Conservation (phyloP, 2,113 vertebrate species). For the Grus americana region DNA sequence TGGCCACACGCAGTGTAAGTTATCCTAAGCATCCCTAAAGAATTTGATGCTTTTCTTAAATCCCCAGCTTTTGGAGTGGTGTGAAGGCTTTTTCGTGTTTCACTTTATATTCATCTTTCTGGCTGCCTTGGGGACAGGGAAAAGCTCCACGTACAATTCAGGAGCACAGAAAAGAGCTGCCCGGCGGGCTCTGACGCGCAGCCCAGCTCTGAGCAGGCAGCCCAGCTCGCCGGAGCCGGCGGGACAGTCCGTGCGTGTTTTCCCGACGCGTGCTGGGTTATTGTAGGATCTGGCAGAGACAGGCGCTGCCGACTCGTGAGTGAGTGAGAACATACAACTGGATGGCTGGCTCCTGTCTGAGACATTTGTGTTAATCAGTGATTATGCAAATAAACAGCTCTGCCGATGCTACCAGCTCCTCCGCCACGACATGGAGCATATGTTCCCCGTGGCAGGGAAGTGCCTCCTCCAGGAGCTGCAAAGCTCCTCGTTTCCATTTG, state of each 20-base stretch:
- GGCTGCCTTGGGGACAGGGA: not conserved
- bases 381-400: slow-evolving; percentile 38
- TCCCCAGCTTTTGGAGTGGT: not conserved
- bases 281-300: not conserved
- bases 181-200: not conserved
- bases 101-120: not conserved
- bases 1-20: accelerated
- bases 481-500: not conserved
- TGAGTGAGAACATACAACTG: not conserved
- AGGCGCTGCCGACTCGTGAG: not conserved
- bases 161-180: not conserved
- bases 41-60: not conserved
- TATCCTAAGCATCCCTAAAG: not conserved
- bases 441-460: not conserved
- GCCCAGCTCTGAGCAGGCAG: not conserved
- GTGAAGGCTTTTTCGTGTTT: not conserved
- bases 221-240: not conserved
- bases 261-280: not conserved
- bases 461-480: not conserved
- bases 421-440: accelerated
- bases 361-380: not conserved
- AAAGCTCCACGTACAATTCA: accelerated
- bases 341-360: not conserved
- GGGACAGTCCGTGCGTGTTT: accelerated
- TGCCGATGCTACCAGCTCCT: not conserved